Evolutionary conservation across 2,797 vertebrate genomes (phyloP), one percentile per base, ranked within the genome.

Genomic region (Phataginus tetradactyla): DNA sequence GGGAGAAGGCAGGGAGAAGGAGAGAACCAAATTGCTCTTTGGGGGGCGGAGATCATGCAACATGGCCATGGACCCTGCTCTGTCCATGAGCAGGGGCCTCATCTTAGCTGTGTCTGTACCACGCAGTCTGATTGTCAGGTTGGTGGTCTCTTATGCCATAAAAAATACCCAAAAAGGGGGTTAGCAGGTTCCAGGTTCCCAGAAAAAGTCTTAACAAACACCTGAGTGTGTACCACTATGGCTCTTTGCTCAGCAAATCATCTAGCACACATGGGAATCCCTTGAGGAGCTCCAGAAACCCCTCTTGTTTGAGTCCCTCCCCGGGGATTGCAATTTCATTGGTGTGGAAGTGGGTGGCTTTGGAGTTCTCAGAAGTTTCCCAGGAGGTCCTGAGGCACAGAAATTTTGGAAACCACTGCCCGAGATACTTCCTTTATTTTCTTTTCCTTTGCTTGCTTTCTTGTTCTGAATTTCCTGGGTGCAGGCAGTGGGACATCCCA

Each of bases 31-130:
- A 23, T 7, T 2, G 9, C 23, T 80, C 68, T 45, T 49, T 34
- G 0, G 1, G 1, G 45, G 34, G 49, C 15, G 14, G 32, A 66
- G 45, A 37, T 7, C 5, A 6, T 3, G 17, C 5, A 17, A 53
- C 0, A 1, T 0, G 10, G 74, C 63, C 8, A 1, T 0, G 23
- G 53, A 14, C 25, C 29, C 10, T 4, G 37, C 8, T 34, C 29
- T 0, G 4, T 39, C 32, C 45, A 45, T 45, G 21, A 17, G 29
- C 10, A 3, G 12, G 68, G 71, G 63, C 23, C 12, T 1, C 0
- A 12, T 21, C n/a, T 15, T 14, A 39, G 59, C 69, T 3, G 0
- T 21, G 17, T 5, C 10, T 12, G 14, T 27, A 17, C 5, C 17
- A 0, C 2, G 5, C 51, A 1, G 2, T 68, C 49, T 45, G 39